Conservation (phyloP, 2,797 vertebrate genomes). For the Bovichtus variegatus region DNA sequence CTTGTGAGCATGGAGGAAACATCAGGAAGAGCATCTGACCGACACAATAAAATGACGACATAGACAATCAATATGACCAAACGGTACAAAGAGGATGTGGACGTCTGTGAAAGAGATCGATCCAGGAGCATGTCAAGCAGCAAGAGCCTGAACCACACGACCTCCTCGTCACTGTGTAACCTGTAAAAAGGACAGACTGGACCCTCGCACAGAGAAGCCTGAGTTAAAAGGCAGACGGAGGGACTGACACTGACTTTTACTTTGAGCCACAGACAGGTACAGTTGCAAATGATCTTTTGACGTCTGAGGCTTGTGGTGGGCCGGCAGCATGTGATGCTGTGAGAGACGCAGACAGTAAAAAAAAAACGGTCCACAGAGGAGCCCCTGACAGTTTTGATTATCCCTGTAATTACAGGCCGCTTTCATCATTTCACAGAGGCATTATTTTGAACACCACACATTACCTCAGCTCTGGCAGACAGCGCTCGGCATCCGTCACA, state of each 20-base stretch:
- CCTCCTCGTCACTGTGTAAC: too few relatives aligned
- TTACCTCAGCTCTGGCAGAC: conserved; percentile 84
- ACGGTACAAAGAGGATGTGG: too few relatives aligned
- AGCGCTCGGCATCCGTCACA: conserved; percentile 71
- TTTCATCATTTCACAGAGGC: conserved; percentile 78
- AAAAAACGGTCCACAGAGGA: conserved; percentile 71
- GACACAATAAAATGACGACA: too few relatives aligned
- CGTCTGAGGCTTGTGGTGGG: conserved; percentile 47
- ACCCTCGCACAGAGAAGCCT: too few relatives aligned
- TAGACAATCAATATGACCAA: too few relatives aligned
- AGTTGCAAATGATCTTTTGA: conserved; percentile 27
- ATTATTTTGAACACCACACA: conserved; percentile 79
- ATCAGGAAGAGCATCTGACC: too few relatives aligned
- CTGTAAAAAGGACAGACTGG: too few relatives aligned
- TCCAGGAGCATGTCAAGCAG: too few relatives aligned
- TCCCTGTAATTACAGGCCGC: conserved; percentile 82
- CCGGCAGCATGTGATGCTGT: conserved; percentile 62
- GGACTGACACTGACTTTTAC: conserved; percentile 16
- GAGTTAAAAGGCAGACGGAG: too few relatives aligned
- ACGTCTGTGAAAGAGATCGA: too few relatives aligned
- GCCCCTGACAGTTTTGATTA: conserved; percentile 84
- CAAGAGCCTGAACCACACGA: too few relatives aligned
- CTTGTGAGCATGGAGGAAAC: too few relatives aligned
- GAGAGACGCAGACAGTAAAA: conserved; percentile 77
- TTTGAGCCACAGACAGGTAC: conserved; percentile 33